Evolutionary conservation across 1,140 invertebrate genomes (phyloP), one percentile per base, ranked within the genome.

Genomic region (Spodoptera frugiperda): DNA sequence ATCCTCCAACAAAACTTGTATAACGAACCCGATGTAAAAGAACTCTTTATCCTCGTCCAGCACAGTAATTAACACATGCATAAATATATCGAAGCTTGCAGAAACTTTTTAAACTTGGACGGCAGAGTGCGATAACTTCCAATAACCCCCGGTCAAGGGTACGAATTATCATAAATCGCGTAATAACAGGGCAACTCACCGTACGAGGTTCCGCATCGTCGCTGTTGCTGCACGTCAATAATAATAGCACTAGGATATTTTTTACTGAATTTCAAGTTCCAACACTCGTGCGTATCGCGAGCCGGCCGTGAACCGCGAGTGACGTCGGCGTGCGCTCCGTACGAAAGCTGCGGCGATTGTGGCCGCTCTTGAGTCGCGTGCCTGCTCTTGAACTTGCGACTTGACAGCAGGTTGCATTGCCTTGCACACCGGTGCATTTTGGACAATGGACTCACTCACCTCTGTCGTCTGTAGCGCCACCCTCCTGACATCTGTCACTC

Each of bases 371-470:
- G 78, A 55, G 74, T 51, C 83, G 86, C 79, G 82, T 83, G 84
- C 72, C 82, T 87, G 85, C 78, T 90, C 91, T 91, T 92, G 88
- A 92, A 91, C 89, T 91, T 91, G 81, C 77, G 84, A 84, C 85
- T 83, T 86, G 84, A 86, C 84, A 90, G 87, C 85, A 91, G 87
- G 87, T 89, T 91, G 87, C 89, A 91, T 71, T 78, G 82, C 63
- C 74, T 81, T 89, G 86, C 90, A 91, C 84, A 88, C 83, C 80
- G 79, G 80, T 91, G 91, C 91, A 89, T 87, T 87, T 89, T 87
- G 78, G 81, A 82, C 80, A 82, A 82, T 81, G 81, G 53, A 73
- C 75, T 57, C 57, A 61, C 17, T 65, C 21, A 67, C 57, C 77
- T 63, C 51, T 49, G 17, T 54, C 65, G 76, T 76, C 53, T 70